Evolutionary conservation across 2,888 invertebrate genomes (phyloP), one percentile per base, ranked within the genome.

Genomic region (Drosophila borborema): DNA sequence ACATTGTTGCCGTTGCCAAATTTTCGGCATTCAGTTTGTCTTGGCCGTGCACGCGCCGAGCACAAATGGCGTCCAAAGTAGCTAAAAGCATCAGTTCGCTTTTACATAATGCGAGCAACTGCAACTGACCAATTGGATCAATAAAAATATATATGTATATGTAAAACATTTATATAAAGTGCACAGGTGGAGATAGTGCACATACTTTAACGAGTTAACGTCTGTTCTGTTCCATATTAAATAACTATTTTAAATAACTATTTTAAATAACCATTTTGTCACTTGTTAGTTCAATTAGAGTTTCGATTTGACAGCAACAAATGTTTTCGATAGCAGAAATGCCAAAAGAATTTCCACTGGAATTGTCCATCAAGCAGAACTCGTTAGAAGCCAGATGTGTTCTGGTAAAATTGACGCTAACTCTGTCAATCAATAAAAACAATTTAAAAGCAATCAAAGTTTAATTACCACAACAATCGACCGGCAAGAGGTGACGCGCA

Each of bases 381-480:
- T 76, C 61, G 80, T 67, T 75, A 63, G 58, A 56, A 46, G 60
- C 46, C 60, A 68, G 28, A 36, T 67, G 36, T 23, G 40, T 23
- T 45, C 40, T 14, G 48, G 14, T 43, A 12, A 61, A 67, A 72
- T 48, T 34, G 41, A 55, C 55, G 61, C 59, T 58, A 82, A 74
- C 71, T 65, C 65, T 70, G 77, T 74, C 89, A 89, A 86, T 86
- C 89, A 86, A 86, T 84, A 78, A 80, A 80, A 84, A 89, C 86
- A 89, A 89, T 89, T 89, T 75, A 67, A 82, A 86, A 78, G 62
- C 88, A 89, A 86, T 86, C 86, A 86, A 80, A 87, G 87, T 84
- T 89, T 87, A 86, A 86, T 86, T 86, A 86, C 85, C 80, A 76
- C 82, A 84, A 77, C 86, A 77, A 80, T 54, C 70, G 73, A 73